These are phyloP conservation scores for Scaptomyza parva DNA, from an alignment of 2,888 invertebrate genomes.

Conservation along the genomic window DNA sequence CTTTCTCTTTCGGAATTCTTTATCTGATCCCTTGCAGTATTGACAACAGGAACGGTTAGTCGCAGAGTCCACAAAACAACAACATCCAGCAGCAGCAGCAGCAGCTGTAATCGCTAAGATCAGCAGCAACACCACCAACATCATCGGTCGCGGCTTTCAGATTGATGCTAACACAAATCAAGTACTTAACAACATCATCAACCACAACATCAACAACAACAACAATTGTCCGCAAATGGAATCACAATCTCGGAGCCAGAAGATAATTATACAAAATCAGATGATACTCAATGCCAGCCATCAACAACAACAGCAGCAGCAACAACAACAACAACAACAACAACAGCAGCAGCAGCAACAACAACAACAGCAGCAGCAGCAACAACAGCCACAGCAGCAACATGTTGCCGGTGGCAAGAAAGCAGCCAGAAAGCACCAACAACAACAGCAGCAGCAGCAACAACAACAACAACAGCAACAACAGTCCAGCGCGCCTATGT, in stretches of 20 bases:
- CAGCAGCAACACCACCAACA: constrained; percentile 85
- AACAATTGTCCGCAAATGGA: constrained; percentile 47
- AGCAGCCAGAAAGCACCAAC: constrained; percentile 71
- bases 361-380: constrained; percentile 63
- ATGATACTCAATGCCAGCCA: constrained; percentile 83
- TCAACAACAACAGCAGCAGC: constrained; percentile 77
- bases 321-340: constrained; percentile 83
- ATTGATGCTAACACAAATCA: constrained; percentile 77
- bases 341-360: constrained; percentile 73
- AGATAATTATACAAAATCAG: constrained; percentile 84
- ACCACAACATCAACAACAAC: constrained; percentile 16
- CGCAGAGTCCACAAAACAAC: constrained; percentile 73
- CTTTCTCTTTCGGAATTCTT: background rate
- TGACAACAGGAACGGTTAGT: constrained; percentile 85
- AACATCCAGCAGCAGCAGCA: constrained; percentile 78
- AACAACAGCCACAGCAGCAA: constrained; percentile 76
- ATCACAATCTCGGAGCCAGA: constrained; percentile 76
- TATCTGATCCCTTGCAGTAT: constrained; percentile 74
- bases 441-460: constrained; percentile 58
- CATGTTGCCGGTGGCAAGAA: constrained; percentile 67
- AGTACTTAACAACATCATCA: constrained; percentile 82
- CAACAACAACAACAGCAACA: constrained; percentile 58
- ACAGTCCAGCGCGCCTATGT: constrained; percentile 73
- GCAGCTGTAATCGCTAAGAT: constrained; percentile 61
- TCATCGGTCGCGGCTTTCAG: constrained; percentile 83